Base-by-base conservation (phyloP, 2,888 invertebrate species). In the Tenthredo amoena region DNA sequence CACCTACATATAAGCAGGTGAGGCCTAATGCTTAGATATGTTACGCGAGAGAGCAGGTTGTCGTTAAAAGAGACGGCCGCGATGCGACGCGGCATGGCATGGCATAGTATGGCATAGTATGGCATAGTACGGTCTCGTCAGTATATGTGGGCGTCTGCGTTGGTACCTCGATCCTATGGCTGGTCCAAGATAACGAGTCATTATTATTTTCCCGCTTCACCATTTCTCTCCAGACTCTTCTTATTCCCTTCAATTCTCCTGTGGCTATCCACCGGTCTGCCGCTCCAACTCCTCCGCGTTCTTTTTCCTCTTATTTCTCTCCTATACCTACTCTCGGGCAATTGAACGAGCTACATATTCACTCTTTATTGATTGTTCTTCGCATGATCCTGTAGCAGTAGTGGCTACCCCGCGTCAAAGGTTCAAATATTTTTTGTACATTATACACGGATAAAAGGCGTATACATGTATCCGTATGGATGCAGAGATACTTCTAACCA, bases 181-280 rank as follows among this genome's bases (percentile, higher is more conserved):
- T 83, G 40, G 71, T 31, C 71, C 83, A 50, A 83, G 83, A 83
- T 83, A 83, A 83, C 83, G 83, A 83, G 83, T 47, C 83, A 83
- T 83, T 83, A 83, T 83, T 83, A 83, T 83, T 83, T 83, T 83
- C 68, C 47, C 83, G 43, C 47, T 68, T 83, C 68, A 65, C 43
- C 50, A 71, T 83, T 83, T 50, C 83, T 83, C 83, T 47, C 43
- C 47, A 34, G 87, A 86, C 87, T 87, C 81, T n/a, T 47, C 15
- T 71, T 84, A 34, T 55, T 74, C 26, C 58, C 58, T 72, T 62
- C 65, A 34, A 65, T 62, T 77, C 77, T 50, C 77, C 34, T 77
- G 55, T 55, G 77, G 77, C 77, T 55, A 77, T n/a, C 50, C 40
- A 34, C 71, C 40, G 40, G n/a, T 40, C 40, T 34, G 26, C 76